Conservation (phyloP, 2,113 vertebrate genomes). For the Perca schrenkii region DNA sequence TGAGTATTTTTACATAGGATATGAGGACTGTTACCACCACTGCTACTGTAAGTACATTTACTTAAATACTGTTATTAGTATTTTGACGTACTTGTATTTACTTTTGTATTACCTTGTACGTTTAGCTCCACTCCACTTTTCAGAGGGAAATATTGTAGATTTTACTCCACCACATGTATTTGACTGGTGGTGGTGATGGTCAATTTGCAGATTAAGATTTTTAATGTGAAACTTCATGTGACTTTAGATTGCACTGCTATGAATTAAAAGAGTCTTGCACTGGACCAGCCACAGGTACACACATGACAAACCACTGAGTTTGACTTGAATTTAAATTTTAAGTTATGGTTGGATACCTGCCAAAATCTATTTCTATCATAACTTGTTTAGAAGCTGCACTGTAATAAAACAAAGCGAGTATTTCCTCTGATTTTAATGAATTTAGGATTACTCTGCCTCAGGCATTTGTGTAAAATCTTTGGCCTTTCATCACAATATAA, state of each 20-base stretch:
- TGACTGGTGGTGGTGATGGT: background rate
- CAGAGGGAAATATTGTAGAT: background rate
- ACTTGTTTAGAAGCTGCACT: background rate
- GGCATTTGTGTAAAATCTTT: slow-evolving; percentile 50
- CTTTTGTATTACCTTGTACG: background rate
- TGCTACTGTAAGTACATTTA: background rate
- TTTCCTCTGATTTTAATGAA: background rate
- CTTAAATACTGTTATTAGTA: background rate
- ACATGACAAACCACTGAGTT: background rate
- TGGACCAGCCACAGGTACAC: background rate
- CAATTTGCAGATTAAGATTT: background rate
- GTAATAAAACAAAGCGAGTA: background rate
- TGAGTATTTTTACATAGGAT: background rate
- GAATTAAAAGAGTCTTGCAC: background rate
- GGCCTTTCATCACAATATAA: slow-evolving; percentile 74
- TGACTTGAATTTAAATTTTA: background rate
- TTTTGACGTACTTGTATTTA: background rate
- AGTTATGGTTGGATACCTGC: background rate
- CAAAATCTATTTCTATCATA: background rate
- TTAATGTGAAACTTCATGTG: background rate
- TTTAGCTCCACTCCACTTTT: background rate
- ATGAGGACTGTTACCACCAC: background rate
- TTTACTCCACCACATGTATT: background rate
- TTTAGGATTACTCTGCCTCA: slow-evolving; percentile 7
- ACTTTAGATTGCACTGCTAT: background rate